Conservation (phyloP, 2,888 invertebrate genomes). For the Cactoblastis cactorum region DNA sequence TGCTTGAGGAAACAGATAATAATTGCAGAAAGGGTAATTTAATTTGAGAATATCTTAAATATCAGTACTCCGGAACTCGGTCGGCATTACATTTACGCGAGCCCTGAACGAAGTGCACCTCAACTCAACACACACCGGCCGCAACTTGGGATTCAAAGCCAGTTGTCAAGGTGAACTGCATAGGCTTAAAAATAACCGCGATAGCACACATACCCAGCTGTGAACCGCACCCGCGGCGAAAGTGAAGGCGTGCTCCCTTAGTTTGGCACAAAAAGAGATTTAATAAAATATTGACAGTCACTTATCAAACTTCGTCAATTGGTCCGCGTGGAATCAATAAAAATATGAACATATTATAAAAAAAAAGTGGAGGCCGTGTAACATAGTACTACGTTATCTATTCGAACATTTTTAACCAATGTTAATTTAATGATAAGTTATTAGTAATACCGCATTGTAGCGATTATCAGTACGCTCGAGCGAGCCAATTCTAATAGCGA, state of each 20-base stretch:
- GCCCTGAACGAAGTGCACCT: background rate
- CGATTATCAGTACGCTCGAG: background rate
- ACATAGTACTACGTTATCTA: background rate
- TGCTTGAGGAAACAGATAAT: too few relatives aligned
- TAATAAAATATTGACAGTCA: background rate
- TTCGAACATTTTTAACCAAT: background rate
- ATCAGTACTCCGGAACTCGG: too few relatives aligned
- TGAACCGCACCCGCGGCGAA: slow-evolving; percentile 20
- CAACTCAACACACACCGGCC: slow-evolving; percentile 16
- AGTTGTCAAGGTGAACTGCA: slow-evolving; percentile 58
- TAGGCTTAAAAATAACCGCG: slow-evolving; percentile 54
- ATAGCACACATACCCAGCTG: slow-evolving; percentile 21
- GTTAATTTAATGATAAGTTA: background rate
- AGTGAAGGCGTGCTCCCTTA: slow-evolving; percentile 6
- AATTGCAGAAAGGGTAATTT: too few relatives aligned
- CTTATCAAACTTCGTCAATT: background rate
- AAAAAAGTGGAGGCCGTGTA: background rate
- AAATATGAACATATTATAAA: background rate
- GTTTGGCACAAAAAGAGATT: background rate
- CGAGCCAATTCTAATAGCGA: background rate
- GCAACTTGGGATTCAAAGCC: slow-evolving; percentile 38
- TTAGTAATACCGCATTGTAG: background rate
- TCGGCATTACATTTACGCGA: background rate
- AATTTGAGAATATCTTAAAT: too few relatives aligned
- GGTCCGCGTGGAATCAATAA: background rate